Conservation (phyloP, 2,888 invertebrate species). For the Hyposoter didymator region DNA sequence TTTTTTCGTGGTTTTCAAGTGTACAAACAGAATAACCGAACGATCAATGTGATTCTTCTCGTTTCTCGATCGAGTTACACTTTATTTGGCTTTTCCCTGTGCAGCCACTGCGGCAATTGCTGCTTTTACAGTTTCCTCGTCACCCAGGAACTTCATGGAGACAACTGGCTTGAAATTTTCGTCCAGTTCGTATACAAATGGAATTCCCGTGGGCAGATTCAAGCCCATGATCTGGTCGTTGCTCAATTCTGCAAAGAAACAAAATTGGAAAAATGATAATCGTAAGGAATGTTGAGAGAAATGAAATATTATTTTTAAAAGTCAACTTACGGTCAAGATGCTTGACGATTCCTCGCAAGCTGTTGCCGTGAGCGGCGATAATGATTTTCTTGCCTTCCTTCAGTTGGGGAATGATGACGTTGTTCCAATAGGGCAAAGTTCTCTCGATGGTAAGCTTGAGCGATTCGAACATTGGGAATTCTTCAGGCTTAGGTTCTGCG, state of each 20-base stretch:
- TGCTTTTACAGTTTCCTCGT: constrained; percentile 87
- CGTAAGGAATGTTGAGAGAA: not conserved
- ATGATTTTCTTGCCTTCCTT: constrained; percentile 92
- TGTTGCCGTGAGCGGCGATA: constrained; percentile 95
- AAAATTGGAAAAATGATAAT: too few relatives aligned
- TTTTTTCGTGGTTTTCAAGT: constrained; percentile 26
- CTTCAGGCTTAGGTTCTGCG: constrained; percentile 89
- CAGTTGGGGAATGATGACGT: constrained; percentile 92
- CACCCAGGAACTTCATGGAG: constrained; percentile 87
- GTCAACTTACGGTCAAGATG: constrained; percentile 90
- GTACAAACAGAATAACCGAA: constrained; percentile 24
- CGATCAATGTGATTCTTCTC: constrained; percentile 35
- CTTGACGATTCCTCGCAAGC: constrained; percentile 93
- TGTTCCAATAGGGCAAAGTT: constrained; percentile 94
- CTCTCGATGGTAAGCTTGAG: constrained; percentile 92
- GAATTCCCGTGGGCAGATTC: constrained; percentile 88
- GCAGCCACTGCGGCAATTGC: constrained; percentile 87
- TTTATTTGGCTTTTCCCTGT: constrained; percentile 87
- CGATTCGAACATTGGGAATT: constrained; percentile 94
- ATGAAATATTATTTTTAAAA: not conserved
- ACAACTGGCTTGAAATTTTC: constrained; percentile 86
- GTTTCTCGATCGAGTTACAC: not conserved
- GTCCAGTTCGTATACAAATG: constrained; percentile 87
- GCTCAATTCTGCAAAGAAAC: constrained; percentile 83
- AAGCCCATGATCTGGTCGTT: constrained; percentile 87